Evolutionary conservation across 2,888 invertebrate genomes (phyloP), one percentile per base, ranked within the genome.

Genomic region (Sphaerophoria taeniata): DNA sequence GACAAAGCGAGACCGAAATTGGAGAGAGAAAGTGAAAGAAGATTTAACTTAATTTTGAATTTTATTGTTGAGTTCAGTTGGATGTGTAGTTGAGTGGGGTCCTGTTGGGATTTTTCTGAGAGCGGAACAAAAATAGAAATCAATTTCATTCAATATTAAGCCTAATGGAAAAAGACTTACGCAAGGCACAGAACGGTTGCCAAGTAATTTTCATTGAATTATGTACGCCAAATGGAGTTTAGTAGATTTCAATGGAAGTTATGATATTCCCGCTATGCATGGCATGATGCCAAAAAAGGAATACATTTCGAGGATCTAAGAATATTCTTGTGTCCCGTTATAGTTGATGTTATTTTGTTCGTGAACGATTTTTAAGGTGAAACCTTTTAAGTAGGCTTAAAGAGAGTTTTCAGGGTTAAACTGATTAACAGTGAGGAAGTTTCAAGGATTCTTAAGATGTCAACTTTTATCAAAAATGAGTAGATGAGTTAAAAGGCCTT

Each of bases 101-200:
- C 6, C 16, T 58, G 14, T 36, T 1, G n/a, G n/a, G 14, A 36
- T 7, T 58, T 34, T 11, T 14, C 14, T 6, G 1, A 16, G 36
- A 43, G 12, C 43, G 43, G 12, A 43, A 43, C 36, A 3, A 33
- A 63, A 63, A 63, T 34, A 33, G 33, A 33, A 63, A 63, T 63
- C 63, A 63, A 63, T 63, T 63, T 47, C 5, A 63, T 61, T 47
- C 33, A 33, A 47, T 47, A 47, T 63, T 63, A 47, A 47, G 63
- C 47, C 34, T 47, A 63, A 47, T 63, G 34, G 47, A 63, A 47
- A 47, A 63, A 11, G 33, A 63, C 63, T 47, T 34, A 47, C 16
- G 49, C 6, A 43, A 43, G 43, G 43, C 16, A 49, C 4, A 61
- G n/a, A 61, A 45, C 43, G 31, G 61, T 61, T 61, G 61, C 14